These are phyloP conservation scores for Crotalus horridus DNA, from an alignment of 2,113 vertebrate genomes.

Conservation along the genomic window DNA sequence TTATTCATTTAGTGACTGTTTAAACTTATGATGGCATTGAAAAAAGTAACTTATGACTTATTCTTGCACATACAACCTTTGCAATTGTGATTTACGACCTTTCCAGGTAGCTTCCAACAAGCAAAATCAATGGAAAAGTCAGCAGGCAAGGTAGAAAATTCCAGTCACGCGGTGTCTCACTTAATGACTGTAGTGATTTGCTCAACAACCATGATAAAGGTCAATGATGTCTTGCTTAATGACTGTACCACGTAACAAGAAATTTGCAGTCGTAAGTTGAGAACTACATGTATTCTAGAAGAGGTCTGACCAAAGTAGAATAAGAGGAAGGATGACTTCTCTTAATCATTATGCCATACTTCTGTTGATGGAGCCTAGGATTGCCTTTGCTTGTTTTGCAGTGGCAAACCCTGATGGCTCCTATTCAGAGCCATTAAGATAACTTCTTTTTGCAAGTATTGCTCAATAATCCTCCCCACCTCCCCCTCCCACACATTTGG, in stretches of 20 bases:
- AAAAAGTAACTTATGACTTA: neutral
- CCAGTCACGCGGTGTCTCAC: neutral
- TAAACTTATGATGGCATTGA: neutral
- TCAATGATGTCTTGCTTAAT: neutral
- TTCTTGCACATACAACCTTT: neutral
- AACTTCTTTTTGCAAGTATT: neutral
- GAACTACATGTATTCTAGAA: neutral
- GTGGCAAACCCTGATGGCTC: neutral
- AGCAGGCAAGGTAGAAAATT: neutral
- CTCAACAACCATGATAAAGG: neutral
- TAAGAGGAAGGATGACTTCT: neutral
- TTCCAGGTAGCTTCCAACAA: neutral
- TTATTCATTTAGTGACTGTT: neutral
- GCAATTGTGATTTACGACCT: neutral
- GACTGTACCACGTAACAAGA: neutral
- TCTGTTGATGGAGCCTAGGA: neutral
- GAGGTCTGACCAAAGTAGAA: neutral
- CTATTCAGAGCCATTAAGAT: neutral
- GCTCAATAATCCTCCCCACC: neutral
- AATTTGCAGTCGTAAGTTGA: neutral
- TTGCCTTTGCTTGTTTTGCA: neutral
- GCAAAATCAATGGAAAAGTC: neutral
- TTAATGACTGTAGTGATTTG: neutral
- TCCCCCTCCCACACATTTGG: neutral
- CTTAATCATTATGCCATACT: neutral